These are phyloP conservation scores for Mellivora capensis DNA, from an alignment of 2,113 vertebrate genomes.

Conservation along the genomic window DNA sequence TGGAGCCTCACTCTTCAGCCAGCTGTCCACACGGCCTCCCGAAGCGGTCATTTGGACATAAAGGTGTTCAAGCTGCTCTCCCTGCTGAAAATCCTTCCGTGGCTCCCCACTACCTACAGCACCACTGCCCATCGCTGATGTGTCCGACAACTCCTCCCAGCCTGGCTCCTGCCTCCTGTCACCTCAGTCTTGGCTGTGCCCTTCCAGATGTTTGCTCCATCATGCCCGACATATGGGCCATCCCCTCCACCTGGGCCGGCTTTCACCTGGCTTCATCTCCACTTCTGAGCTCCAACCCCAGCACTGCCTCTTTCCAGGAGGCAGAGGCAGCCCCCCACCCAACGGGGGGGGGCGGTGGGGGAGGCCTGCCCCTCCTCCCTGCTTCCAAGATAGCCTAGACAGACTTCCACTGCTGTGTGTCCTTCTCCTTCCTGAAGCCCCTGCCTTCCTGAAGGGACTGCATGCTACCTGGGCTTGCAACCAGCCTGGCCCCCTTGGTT, in stretches of 20 bases:
- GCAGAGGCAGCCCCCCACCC: too few species aligned
- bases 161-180: not conserved
- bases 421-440: not conserved
- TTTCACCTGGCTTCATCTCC: not conserved
- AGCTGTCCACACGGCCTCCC: not conserved
- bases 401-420: fast-evolving
- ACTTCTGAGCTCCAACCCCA: not conserved
- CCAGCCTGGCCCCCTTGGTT: not conserved
- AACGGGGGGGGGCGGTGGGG: fast-evolving
- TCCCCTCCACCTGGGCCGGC: not conserved
- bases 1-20: not conserved
- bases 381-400: not conserved
- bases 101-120: not conserved
- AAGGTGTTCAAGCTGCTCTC: not conserved
- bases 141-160: not conserved
- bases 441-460: fast-evolving
- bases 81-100: fast-evolving
- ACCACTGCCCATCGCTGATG: fast-evolving
- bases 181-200: not conserved
- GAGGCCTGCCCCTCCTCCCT: too few species aligned
- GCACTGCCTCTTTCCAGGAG: not conserved
- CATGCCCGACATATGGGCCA: not conserved
- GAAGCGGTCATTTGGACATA: fast-evolving
- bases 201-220: not conserved
- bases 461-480: not conserved